These are phyloP conservation scores for Andricus grossulariae DNA, from an alignment of 1,140 invertebrate genomes.

Conservation along the genomic window DNA sequence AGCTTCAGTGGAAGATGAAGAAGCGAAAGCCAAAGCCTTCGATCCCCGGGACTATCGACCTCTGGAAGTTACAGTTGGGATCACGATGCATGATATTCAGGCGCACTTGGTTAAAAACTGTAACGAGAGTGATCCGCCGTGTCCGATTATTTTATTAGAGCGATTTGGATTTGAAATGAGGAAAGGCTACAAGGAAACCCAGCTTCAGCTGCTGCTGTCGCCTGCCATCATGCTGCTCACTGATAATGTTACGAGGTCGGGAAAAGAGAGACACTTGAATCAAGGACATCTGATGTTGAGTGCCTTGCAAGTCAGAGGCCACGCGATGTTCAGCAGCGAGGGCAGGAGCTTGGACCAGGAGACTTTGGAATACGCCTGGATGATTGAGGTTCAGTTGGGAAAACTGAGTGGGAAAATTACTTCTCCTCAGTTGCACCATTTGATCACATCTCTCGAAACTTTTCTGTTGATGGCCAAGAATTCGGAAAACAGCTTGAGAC, in stretches of 20 bases:
- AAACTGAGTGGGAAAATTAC: conserved; percentile 88
- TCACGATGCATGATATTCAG: conserved; percentile 97
- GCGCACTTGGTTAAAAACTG: conserved; percentile 95
- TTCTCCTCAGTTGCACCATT: conserved; percentile 88
- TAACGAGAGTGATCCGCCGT: conserved; percentile 89
- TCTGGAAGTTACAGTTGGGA: conserved; percentile 92
- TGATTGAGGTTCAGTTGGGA: conserved; percentile 88
- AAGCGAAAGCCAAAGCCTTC: conserved; percentile 79
- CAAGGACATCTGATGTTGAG: conserved; percentile 94
- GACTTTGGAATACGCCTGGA: conserved; percentile 97
- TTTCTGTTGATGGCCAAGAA: conserved; percentile 91
- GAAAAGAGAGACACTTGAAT: conserved; percentile 85
- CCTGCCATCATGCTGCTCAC: conserved; percentile 90
- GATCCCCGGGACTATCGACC: conserved; percentile 93
- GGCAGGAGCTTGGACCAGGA: conserved; percentile 93
- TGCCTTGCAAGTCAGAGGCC: conserved; percentile 92
- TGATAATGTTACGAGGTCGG: conserved; percentile 82
- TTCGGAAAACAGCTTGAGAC: conserved; percentile 90
- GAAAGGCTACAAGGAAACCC: conserved; percentile 93
- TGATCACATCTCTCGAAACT: conserved; percentile 92
- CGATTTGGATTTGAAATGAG: conserved; percentile 97
- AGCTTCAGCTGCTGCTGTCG: conserved; percentile 92
- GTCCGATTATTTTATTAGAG: conserved; percentile 93
- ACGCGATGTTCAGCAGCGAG: conserved; percentile 97
- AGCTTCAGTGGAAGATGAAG: conserved; percentile 76